Base-by-base conservation (phyloP, 2,113 vertebrate species). In the Alethe castanea region DNA sequence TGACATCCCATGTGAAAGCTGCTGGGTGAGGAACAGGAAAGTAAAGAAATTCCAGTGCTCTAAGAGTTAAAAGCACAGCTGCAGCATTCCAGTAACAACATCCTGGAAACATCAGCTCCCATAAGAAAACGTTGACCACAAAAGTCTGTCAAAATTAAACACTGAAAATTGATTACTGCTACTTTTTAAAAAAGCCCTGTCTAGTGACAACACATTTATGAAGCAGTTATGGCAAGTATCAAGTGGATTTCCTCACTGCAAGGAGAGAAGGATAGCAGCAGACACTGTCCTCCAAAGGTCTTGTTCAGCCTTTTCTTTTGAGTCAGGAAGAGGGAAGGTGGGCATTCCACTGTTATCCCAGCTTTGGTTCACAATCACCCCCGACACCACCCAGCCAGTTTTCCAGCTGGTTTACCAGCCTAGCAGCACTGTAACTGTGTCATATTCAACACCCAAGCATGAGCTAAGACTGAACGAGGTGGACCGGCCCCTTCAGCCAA, bases 1-100 rank as follows among this genome's bases (percentile, higher is more conserved):
- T 80, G 50, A 74, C 42, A 60, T 53, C 25, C 31, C 28, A 12
- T 36, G 19, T 71, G 70, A 96, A 85, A 82, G 18, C 28, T 42
- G n/a, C 28, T 28, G 5, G 3, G 31, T 42, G 22, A 92, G 29
- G 45, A 82, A 85, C 19, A 61, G 28, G 15, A 72, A 80, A 86
- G 26, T 19, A 74, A 60, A 80, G 28, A 20, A 4, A 44, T 77
- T 90, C 50, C 59, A 80, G 40, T 17, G 35, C 81, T 70, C 38
- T 57, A 93, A 61, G 54, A 77, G 87, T 96, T 96, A 97, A 94
- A 95, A 85, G 40, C 19, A 22, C 66, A 93, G 92, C 95, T 95
- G 90, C 80, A 90, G 56, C 52, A 83, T 95, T 96, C 86, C 88
- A 56, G 71, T 69, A 94, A 93, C 57, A 88, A 85, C 80, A 90